Evolutionary conservation across 1,140 invertebrate genomes (phyloP).

Genomic region (Bathynomus jamesi): DNA sequence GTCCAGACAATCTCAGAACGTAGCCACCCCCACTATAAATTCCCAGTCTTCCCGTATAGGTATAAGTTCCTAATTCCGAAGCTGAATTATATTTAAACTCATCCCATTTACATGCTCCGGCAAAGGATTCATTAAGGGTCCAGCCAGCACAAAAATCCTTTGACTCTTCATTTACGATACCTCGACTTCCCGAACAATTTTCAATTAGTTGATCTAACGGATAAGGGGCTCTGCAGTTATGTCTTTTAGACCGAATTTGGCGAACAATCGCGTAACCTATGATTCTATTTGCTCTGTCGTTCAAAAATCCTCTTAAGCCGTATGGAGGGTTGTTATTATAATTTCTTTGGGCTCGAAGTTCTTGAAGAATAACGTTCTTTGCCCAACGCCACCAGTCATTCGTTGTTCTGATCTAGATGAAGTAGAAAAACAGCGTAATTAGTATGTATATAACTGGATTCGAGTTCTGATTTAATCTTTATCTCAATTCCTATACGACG

Average conservation of each 20-base stretch:
- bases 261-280: conserved; percentile 51
- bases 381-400: conserved; percentile 46
- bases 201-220: conserved; percentile 4
- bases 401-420: conserved; percentile 23
- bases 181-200: conserved; percentile 12
- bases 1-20: conserved; percentile 10
- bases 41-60: conserved; percentile 15
- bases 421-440: background rate
- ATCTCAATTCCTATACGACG: background rate
- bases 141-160: conserved; percentile 22
- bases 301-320: conserved; percentile 47
- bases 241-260: conserved; percentile 44
- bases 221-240: conserved; percentile 5
- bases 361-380: conserved; percentile 43
- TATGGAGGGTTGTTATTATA: conserved; percentile 47
- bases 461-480: background rate
- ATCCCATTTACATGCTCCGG: background rate
- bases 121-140: background rate
- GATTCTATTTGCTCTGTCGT: conserved; percentile 48
- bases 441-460: background rate
- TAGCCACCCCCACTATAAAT: conserved; percentile 28
- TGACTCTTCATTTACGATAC: conserved; percentile 9
- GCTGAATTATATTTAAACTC: conserved; percentile 22
- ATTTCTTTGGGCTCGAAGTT: conserved; percentile 45
- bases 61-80: conserved; percentile 13